A percentile compares a stretch with the other conserved stretches of the same genome.
phyloP scores from a whole-genome alignment of 2,888 invertebrate genomes.

The Orchesellides sinensis region DNA sequence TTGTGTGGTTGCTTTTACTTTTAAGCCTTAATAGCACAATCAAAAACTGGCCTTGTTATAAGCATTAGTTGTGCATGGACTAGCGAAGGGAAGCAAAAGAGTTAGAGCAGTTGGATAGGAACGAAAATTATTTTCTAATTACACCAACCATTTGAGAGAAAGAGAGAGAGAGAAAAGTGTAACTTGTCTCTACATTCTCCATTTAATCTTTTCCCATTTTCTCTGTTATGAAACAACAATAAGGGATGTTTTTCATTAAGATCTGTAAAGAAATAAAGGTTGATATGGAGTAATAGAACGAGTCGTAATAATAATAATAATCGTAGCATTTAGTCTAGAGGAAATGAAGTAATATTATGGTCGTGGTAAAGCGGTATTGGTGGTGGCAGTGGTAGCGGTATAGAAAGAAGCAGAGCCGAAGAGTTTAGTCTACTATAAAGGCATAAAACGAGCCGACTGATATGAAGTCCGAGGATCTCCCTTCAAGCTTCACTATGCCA shows the following conservation, averaged over 20 bases:
- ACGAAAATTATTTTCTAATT: constrained; percentile 65
- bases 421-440: constrained; percentile 12
- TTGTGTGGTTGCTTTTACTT: background rate
- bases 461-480: too few relatives aligned
- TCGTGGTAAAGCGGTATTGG: constrained; percentile 14
- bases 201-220: constrained; percentile 58
- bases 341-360: constrained; percentile 63
- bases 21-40: background rate
- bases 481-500: too few relatives aligned
- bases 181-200: constrained; percentile 31
- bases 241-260: constrained; percentile 62
- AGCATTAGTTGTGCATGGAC: background rate
- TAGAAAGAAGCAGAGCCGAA: background rate
- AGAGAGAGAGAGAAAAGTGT: constrained; percentile 46
- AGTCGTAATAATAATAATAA: constrained; percentile 60
- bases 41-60: constrained; percentile 1
- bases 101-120: constrained; percentile 1
- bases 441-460: constrained; percentile 19
- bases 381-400: constrained; percentile 6
- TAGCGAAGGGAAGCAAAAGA: constrained; percentile 1
- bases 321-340: constrained; percentile 62
- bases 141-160: constrained; percentile 55
- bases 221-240: constrained; percentile 57
- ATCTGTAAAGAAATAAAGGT: constrained; percentile 47
- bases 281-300: constrained; percentile 53